These are phyloP conservation scores for Manis crassicaudata DNA, from an alignment of 2,797 vertebrate genomes.

Conservation along the genomic window DNA sequence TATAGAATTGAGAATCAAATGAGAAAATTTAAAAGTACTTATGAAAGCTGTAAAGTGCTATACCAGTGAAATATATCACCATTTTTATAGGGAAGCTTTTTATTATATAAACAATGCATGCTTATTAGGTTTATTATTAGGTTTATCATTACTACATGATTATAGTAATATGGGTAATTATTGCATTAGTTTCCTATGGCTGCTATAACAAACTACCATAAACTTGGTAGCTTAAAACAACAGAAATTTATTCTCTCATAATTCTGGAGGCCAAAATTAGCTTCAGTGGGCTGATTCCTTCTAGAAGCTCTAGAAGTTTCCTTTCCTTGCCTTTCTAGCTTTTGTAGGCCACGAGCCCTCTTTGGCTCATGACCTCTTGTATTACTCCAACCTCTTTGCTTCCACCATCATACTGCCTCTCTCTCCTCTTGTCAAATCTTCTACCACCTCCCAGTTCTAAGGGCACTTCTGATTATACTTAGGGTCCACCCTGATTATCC, in stretches of 20 bases:
- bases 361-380: not conserved
- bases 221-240: not conserved
- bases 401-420: not conserved
- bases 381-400: not conserved
- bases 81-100: not conserved
- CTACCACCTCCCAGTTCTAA: not conserved
- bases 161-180: not conserved
- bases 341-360: not conserved
- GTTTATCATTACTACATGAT: not conserved
- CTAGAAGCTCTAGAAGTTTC: not conserved
- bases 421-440: not conserved
- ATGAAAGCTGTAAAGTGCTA: not conserved
- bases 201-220: not conserved
- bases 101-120: not conserved
- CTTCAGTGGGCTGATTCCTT: not conserved
- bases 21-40: not conserved
- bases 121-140: not conserved
- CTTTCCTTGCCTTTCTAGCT: not conserved
- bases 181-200: not conserved
- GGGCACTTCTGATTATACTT: not conserved
- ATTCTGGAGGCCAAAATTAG: not conserved
- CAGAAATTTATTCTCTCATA: not conserved
- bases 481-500: not conserved
- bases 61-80: not conserved
- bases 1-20: conserved; percentile 29